These are phyloP conservation scores for Pseudomugil tenellus DNA, from an alignment of 2,797 vertebrate genomes.

Conservation along the genomic window DNA sequence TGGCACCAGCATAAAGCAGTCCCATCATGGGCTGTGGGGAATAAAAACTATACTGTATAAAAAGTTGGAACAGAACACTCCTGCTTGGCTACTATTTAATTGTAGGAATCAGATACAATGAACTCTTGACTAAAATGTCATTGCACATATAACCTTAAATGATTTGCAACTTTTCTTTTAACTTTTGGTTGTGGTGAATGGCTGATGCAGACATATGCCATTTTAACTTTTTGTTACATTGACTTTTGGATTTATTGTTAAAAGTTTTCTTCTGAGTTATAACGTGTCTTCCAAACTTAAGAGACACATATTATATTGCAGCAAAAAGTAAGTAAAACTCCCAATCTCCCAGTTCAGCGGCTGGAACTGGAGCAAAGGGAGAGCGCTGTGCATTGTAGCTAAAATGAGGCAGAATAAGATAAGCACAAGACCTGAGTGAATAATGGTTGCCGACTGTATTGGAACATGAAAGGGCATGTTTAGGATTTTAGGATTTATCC, in stretches of 20 bases:
- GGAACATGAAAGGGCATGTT: conserved; percentile 19
- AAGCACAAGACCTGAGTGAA: conserved; percentile 24
- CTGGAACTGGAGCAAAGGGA: conserved; percentile 17
- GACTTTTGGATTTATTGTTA: conserved; percentile 14
- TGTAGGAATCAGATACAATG: background rate
- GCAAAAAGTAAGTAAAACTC: conserved; percentile 27
- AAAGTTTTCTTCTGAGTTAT: conserved; percentile 9
- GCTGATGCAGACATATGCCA: background rate
- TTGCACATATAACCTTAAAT: background rate
- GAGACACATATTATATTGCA: conserved; percentile 12
- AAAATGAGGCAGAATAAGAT: conserved; percentile 11
- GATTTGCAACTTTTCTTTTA: background rate
- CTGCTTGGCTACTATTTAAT: background rate
- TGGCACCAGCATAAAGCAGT: background rate
- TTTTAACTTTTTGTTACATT: background rate
- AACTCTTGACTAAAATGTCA: background rate
- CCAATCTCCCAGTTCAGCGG: conserved; percentile 43
- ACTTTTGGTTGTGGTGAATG: background rate
- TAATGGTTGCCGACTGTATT: conserved; percentile 19
- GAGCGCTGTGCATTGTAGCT: conserved; percentile 1
- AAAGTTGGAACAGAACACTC: background rate
- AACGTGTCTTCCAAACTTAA: conserved; percentile 28
- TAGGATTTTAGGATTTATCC: conserved; percentile 37
- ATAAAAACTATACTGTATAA: conserved; percentile 2
- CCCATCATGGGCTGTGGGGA: background rate